These are phyloP conservation scores for Schizothorax lantsangensis DNA, from an alignment of 2,797 vertebrate species.

Conservation along the genomic window DNA sequence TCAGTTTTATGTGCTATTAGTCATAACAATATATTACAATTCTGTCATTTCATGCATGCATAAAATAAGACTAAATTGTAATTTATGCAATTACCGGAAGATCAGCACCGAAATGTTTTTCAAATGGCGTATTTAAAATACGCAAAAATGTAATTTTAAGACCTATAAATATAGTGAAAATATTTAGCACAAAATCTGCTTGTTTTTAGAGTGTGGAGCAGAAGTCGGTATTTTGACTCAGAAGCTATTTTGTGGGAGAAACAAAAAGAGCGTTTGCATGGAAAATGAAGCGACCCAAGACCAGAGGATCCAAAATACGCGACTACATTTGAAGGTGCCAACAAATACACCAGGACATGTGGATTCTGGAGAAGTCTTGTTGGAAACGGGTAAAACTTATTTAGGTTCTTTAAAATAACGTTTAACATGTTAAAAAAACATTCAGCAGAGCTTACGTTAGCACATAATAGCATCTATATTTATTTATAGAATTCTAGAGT, in stretches of 20 bases:
- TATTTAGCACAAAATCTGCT: background rate
- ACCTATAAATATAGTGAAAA: background rate
- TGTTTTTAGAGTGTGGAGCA: background rate
- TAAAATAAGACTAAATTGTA: background rate
- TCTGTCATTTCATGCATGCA: background rate
- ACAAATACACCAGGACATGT: constrained; percentile 10
- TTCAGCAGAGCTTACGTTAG: background rate
- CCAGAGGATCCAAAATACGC: background rate
- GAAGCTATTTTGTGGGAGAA: background rate
- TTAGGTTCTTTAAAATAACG: background rate
- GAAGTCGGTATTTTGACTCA: background rate
- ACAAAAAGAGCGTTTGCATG: background rate
- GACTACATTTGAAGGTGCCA: constrained; percentile 18
- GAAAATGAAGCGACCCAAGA: background rate
- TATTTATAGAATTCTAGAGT: background rate
- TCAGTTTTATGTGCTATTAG: background rate
- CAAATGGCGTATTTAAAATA: background rate
- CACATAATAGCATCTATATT: background rate
- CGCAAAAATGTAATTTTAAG: background rate
- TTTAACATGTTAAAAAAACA: background rate
- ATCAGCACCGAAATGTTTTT: background rate
- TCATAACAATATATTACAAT: background rate
- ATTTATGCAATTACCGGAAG: background rate
- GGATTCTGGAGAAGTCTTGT: constrained; percentile 17
- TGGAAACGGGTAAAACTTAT: background rate